Conservation (phyloP, 1,140 invertebrate genomes). For the Agrypnia vestita region DNA sequence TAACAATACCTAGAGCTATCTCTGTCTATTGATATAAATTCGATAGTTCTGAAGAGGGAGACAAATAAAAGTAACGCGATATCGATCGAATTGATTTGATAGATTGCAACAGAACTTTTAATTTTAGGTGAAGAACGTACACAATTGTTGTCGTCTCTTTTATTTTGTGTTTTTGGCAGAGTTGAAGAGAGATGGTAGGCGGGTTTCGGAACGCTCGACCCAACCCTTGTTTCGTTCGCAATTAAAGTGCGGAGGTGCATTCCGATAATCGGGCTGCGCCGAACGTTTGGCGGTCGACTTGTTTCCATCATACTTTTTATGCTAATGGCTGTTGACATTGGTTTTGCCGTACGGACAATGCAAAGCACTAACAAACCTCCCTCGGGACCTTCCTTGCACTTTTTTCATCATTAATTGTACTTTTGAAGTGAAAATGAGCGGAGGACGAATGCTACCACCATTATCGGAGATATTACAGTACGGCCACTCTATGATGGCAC, state of each 20-base stretch:
- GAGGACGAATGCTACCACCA: too few relatives aligned
- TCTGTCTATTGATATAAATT: constrained; percentile 29
- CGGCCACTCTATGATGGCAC: too few relatives aligned
- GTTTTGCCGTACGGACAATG: neutral
- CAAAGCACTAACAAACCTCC: constrained; percentile 13
- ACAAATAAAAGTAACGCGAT: neutral
- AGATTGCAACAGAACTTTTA: constrained; percentile 28
- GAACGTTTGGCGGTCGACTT: constrained; percentile 45
- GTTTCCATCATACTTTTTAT: constrained; percentile 52
- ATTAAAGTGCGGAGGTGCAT: constrained; percentile 41
- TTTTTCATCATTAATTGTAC: neutral
- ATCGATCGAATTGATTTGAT: constrained; percentile 27
- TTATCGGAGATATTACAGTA: too few relatives aligned
- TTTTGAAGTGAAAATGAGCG: neutral
- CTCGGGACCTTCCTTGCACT: neutral
- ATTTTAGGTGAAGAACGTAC: neutral
- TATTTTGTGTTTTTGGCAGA: neutral
- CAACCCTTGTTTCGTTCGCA: constrained; percentile 16
- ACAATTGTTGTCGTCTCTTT: constrained; percentile 9
- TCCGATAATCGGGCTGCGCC: constrained; percentile 35
- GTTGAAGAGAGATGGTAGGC: constrained; percentile 14
- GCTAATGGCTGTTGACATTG: constrained; percentile 48
- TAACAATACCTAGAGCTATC: constrained; percentile 19
- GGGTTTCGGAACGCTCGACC: neutral
- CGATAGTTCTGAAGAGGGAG: neutral